Evolutionary conservation across 2,888 invertebrate genomes (phyloP).

Genomic region (Lasioglossum marginatum): DNA sequence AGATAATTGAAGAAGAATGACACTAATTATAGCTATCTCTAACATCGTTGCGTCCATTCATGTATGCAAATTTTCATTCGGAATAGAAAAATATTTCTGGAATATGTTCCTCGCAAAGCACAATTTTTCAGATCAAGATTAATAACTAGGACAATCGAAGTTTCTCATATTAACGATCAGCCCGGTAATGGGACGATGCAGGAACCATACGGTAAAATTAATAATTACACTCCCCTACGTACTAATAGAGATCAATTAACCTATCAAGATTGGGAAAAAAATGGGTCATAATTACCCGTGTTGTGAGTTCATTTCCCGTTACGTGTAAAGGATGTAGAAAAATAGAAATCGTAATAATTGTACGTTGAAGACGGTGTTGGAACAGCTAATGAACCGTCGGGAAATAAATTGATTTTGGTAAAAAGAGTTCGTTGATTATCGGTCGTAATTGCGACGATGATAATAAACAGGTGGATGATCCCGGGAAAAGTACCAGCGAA

Average conservation of each 20-base stretch:
- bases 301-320: conserved; percentile 32
- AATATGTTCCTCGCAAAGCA: no score
- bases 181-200: not conserved
- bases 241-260: conserved; percentile 16
- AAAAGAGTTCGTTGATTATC: not conserved
- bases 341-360: conserved; percentile 19
- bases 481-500: not conserved
- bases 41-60: no score
- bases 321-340: conserved; percentile 3
- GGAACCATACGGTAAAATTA: not conserved
- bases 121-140: not conserved
- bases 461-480: not conserved
- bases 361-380: not conserved
- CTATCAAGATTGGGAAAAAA: not conserved
- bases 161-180: conserved; percentile 11
- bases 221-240: conserved; percentile 17
- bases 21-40: no score
- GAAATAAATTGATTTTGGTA: not conserved
- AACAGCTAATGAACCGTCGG: not conserved
- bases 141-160: not conserved
- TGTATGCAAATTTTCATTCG: no score
- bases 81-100: no score
- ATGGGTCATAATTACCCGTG: not conserved
- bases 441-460: not conserved
- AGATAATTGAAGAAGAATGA: no score